Conservation (phyloP, 2,113 vertebrate species). For the Seriola rivoliana region DNA sequence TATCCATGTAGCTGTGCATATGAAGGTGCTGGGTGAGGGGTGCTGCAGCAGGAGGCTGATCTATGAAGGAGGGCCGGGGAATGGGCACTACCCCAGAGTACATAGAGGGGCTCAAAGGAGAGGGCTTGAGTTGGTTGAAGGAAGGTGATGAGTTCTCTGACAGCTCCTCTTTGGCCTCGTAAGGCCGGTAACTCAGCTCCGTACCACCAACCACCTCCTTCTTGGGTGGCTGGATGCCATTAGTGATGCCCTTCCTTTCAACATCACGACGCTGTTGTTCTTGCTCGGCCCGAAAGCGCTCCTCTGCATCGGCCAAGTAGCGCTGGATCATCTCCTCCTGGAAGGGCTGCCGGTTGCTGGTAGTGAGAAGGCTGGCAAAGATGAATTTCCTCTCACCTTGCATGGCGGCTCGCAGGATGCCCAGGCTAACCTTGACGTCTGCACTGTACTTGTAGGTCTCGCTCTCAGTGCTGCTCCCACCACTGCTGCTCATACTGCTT, state of each 20-base stretch:
- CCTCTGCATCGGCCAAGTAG: constrained; percentile 92
- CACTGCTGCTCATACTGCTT: constrained; percentile 76
- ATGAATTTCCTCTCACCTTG: constrained; percentile 95
- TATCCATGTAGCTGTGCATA: constrained; percentile 85
- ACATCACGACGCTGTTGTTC: constrained; percentile 89
- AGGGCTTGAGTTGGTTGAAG: constrained; percentile 70
- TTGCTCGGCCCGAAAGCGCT: constrained; percentile 91
- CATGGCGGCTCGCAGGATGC: constrained; percentile 91
- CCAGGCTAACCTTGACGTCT: constrained; percentile 92
- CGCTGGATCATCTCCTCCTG: constrained; percentile 98
- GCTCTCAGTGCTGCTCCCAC: constrained; percentile 68
- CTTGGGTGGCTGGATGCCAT: constrained; percentile 65
- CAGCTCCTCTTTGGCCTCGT: constrained; percentile 69
- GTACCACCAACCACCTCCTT: constrained; percentile 52
- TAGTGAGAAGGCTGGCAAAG: constrained; percentile 91
- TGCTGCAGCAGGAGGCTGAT: constrained; percentile 48
- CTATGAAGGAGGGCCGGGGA: constrained; percentile 86
- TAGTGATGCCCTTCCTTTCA: constrained; percentile 83
- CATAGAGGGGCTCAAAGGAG: constrained; percentile 79
- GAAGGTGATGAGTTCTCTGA: constrained; percentile 60
- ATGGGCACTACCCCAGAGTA: constrained; percentile 90
- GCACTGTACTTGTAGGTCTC: constrained; percentile 89
- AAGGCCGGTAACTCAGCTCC: constrained; percentile 71
- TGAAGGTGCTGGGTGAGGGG: constrained; percentile 77
- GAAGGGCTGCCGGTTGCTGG: constrained; percentile 93